These are phyloP conservation scores for Microchirus variegatus DNA, from an alignment of 2,797 vertebrate genomes.

Conservation along the genomic window DNA sequence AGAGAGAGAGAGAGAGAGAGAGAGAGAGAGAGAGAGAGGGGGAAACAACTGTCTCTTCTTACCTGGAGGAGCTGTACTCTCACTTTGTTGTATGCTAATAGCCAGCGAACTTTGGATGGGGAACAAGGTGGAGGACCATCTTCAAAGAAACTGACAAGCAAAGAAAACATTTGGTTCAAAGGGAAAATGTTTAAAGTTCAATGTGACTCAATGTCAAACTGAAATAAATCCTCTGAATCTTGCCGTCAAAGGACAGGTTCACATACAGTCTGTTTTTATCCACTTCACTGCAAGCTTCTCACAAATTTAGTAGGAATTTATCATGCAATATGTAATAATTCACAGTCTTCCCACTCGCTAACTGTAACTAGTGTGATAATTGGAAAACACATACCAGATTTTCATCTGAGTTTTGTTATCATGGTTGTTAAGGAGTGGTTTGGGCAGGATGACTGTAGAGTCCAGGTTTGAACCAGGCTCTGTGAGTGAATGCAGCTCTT, in stretches of 20 bases:
- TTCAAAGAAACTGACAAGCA: conserved; percentile 68
- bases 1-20: conserved; percentile 1
- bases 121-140: conserved; percentile 83
- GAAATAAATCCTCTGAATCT: background rate
- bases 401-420: conserved; percentile 51
- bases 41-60: conserved; percentile 58
- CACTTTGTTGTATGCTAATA: conserved; percentile 94
- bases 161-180: conserved; percentile 8
- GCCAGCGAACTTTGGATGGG: conserved; percentile 89
- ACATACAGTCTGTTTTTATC: no score
- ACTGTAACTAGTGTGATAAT: background rate
- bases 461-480: conserved; percentile 65
- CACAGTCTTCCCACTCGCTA: background rate
- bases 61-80: conserved; percentile 91
- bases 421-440: conserved; percentile 21
- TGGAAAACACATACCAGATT: conserved; percentile 45
- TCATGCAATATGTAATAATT: background rate
- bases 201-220: background rate
- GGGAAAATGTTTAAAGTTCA: background rate
- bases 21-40: background rate
- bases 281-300: background rate
- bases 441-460: conserved; percentile 19
- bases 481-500: conserved; percentile 47
- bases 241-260: background rate
- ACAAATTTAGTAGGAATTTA: background rate